Percentiles rank a stretch among this genome's conserved stretches.
Conservation (phyloP, 2,797 vertebrate species). For the Halcyon badia region DNA sequence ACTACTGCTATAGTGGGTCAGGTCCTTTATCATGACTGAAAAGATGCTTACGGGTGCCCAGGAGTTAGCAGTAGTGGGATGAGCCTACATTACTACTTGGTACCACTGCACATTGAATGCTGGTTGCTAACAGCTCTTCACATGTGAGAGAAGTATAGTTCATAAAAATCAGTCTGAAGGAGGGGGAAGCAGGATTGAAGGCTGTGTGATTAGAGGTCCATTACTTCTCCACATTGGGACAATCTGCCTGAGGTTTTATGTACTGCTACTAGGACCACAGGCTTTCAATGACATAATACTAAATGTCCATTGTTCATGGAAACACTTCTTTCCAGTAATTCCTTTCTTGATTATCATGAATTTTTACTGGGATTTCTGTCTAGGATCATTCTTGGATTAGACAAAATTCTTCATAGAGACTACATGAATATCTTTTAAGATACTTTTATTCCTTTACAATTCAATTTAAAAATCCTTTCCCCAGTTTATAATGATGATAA, state of each 20-base stretch:
- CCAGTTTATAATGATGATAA: neutral
- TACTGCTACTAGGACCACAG: neutral
- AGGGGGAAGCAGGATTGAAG: accelerated
- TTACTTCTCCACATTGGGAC: neutral
- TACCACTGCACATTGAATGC: too few relatives aligned
- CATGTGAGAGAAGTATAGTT: neutral
- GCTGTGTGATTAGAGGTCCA: neutral
- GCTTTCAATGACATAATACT: neutral
- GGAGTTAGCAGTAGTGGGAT: neutral
- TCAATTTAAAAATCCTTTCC: neutral
- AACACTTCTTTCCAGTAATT: neutral
- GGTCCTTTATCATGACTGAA: neutral
- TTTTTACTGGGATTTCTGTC: neutral
- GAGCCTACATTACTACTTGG: neutral
- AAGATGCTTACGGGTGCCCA: neutral
- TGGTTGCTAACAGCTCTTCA: neutral
- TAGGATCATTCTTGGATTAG: neutral
- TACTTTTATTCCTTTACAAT: neutral
- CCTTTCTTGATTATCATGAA: neutral
- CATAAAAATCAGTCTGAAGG: neutral
- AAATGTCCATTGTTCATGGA: neutral
- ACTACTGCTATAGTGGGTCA: neutral
- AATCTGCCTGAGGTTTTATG: neutral
- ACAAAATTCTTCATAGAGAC: neutral
- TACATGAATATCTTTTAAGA: neutral